Conservation (phyloP, 2,113 vertebrate species). For the Calonectris borealis region DNA sequence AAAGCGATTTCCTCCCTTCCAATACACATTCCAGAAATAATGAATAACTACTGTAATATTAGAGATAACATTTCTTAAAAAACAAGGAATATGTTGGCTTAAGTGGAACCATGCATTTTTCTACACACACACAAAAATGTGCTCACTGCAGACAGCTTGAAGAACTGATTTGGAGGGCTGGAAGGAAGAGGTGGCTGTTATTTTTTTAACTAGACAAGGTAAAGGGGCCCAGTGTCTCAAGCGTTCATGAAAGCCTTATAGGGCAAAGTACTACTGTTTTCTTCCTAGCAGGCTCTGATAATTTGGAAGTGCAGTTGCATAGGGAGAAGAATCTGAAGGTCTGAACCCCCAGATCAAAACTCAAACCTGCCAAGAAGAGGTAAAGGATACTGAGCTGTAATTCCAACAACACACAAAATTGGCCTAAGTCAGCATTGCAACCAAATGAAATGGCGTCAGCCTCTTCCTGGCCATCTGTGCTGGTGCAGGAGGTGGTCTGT, state of each 20-base stretch:
- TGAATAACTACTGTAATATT: neutral
- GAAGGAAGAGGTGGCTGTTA: neutral
- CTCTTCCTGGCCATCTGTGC: neutral
- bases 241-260: neutral
- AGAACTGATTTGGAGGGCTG: neutral
- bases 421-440: neutral
- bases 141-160: neutral
- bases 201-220: neutral
- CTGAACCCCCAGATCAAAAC: neutral
- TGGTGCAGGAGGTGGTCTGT: neutral
- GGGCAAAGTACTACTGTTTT: neutral
- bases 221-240: neutral
- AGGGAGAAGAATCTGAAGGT: neutral
- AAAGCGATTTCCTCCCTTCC: slow-evolving; percentile 5
- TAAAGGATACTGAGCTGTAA: neutral
- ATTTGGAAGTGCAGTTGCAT: fast-evolving
- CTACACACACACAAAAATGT: neutral
- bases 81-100: neutral
- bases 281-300: neutral
- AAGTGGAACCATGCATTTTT: neutral
- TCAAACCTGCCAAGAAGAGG: neutral
- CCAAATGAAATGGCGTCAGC: neutral
- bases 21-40: neutral
- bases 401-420: neutral
- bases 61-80: neutral